Base-by-base conservation (phyloP, 2,797 vertebrate species). In the Onychomys leucogaster region DNA sequence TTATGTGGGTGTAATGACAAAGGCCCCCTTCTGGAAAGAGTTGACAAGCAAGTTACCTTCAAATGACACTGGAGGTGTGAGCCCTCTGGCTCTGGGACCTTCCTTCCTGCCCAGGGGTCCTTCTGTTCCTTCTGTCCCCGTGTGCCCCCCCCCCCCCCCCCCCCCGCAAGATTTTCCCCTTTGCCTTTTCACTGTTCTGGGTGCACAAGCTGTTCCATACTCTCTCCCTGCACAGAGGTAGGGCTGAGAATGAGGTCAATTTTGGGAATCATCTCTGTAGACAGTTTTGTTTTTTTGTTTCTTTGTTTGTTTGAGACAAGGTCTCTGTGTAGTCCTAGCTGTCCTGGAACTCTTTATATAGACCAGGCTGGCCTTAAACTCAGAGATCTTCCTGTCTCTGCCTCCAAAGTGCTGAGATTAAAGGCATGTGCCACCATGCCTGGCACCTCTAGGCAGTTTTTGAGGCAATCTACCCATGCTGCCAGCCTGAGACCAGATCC, bases 131-230 rank as follows among this genome's bases (percentile, higher is more conserved):
- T 32, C 12, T 11, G 0, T 17, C 41, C n/a, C n/a, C n/a, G n/a
- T n/a, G 59, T 63, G 1, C 77, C n/a, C n/a, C n/a, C n/a, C n/a
- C n/a, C n/a, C n/a, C n/a, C 1, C 77, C n/a, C n/a, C n/a, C n/a
- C n/a, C n/a, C n/a, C n/a, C 1, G 77, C 37, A 71, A 12, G 46
- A 32, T 17, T 25, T 78, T 78, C 23, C 27, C 83, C 6, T 69
- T n/a, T 16, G 41, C 59, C 67, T 80, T 94, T 43, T 63, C 14
- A 2, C 41, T n/a, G 21, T 67, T 49, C 41, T 23, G 43, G 7
- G 9, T 19, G 4, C 41, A 4, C 23, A n/a, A 23, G 19, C 10
- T 0, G 5, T 13, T 49, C 25, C 27, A 0, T 34, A 63, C 29
- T 55, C 27, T 71, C 3, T 12, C 43, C 32, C 14, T 46, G 73